Base-by-base conservation (phyloP, 2,797 vertebrate genomes). In the Phrynocephalus vlangalii region DNA sequence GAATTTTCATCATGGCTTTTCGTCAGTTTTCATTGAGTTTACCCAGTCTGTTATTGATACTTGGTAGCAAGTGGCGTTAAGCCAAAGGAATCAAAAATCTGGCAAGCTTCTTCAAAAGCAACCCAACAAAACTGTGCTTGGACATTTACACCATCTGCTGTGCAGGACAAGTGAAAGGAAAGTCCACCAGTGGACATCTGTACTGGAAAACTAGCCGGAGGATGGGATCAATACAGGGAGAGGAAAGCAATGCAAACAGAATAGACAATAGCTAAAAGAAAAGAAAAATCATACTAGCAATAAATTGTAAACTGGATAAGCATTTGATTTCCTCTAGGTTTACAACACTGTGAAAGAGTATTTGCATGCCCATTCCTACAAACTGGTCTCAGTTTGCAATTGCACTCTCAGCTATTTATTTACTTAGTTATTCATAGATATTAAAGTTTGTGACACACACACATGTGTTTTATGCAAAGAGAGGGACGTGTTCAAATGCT, bases 61-160 rank as follows among this genome's bases (percentile, higher is more conserved):
- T 52, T 77, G 30, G 0, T 82, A 90, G 20, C 24, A 84, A 83
- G 79, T 92, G 56, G 82, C 70, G 89, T 88, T 90, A 91, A 88
- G 80, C 48, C 76, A 88, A 90, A 88, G 68, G 80, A 82, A 2
- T 91, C 77, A 92, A 28, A 15, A 84, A 68, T 87, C 44, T 94
- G 79, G 18, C n/a, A 91, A 44, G 66, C 88, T 9, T 85, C 86
- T 83, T 92, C 91, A 91, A 81, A 78, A 80, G 87, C 52, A 91
- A 63, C 88, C 84, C 24, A 48, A 63, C 26, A 92, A 91, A 94
- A 89, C 24, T 85, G 84, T 90, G 50, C 87, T 81, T 22, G 50
- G 52, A 7, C 77, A 90, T 89, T 93, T 90, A 28, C 60, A 91
- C 22, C 89, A 93, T 92, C 87, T 94, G 89, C 80, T 90, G 3